Evolutionary conservation across 2,113 vertebrate genomes (phyloP).

Genomic region (Corythoichthys haematopterus): DNA sequence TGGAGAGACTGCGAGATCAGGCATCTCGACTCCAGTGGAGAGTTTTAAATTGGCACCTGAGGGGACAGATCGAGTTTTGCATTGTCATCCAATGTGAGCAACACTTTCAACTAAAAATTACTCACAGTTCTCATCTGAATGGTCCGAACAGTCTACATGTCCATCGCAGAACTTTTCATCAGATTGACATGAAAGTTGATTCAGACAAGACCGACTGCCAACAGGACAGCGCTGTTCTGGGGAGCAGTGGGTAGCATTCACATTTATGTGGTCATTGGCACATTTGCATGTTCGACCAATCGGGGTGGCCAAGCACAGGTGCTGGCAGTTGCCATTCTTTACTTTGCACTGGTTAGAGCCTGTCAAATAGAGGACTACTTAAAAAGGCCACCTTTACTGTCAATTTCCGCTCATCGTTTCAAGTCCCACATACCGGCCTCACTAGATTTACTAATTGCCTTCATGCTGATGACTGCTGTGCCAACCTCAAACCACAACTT

Average conservation of each 20-base stretch:
- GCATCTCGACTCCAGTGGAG: not conserved
- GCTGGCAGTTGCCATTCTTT: constrained; percentile 80
- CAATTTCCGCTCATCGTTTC: not conserved
- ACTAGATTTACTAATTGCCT: constrained; percentile 72
- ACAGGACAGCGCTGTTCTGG: constrained; percentile 50
- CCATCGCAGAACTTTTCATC: constrained; percentile 74
- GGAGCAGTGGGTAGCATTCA: constrained; percentile 53
- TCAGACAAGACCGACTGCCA: constrained; percentile 62
- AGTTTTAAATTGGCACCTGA: constrained; percentile 43
- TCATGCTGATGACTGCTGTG: constrained; percentile 74
- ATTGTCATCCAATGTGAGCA: not conserved
- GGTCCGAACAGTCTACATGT: constrained; percentile 68
- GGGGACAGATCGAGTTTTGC: not conserved
- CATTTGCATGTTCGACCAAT: constrained; percentile 77
- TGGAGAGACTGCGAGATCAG: not conserved
- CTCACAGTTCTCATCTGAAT: constrained; percentile 84
- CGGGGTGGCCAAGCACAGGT: constrained; percentile 82
- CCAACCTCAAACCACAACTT: constrained; percentile 80
- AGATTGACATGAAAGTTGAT: constrained; percentile 71
- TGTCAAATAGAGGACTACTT: constrained; percentile 31
- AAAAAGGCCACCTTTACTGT: not conserved
- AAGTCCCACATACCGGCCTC: constrained; percentile 73
- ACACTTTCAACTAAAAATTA: no score
- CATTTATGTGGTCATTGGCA: constrained; percentile 57
- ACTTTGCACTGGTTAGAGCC: constrained; percentile 74